Base-by-base conservation (phyloP, 2,113 vertebrate species). In the Tylochromis polylepis region DNA sequence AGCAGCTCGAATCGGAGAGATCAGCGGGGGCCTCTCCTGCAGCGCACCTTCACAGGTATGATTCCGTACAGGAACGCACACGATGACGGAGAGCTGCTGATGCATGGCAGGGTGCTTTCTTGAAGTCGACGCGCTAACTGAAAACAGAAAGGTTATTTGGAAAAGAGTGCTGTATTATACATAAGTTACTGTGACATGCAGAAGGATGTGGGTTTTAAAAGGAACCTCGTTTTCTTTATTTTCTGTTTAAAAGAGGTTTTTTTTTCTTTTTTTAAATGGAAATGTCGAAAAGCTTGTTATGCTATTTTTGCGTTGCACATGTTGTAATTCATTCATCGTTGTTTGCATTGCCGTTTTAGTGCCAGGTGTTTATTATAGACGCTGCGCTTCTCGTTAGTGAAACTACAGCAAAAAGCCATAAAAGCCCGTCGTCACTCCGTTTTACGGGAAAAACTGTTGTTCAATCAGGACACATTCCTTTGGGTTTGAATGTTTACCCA, bases 31-130 rank as follows among this genome's bases (percentile, higher is more conserved):
- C 9, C 97, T 99, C 9, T 99, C 98, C 91, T 99, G 98, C 90
- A 99, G 98, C 82, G 98, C 98, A 60, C 99, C 98, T 77, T 99
- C 99, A 95, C 99, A 99, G 98, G 98, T 99, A 94, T 94, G 82
- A 24, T 20, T 20, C 24, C 43, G 5, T 18, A 24, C 27, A 11
- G 59, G 12, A 22, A 65, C 34, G 4, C 15, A 79, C 65, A 60
- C 8, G 6, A 4, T 49, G 15, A 18, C 57, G 6, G 67, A 56
- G 29, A 62, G 10, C 6, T 12, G 11, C 31, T 41, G 31, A 80
- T 75, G 18, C 24, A 65, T n/a, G 55, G 14, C 55, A 36, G n/a
- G 70, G 77, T 36, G 22, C 55, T 24, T 58, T 29, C 15, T 43
- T 59, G 16, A 8, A n/a, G 24, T 24, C 8, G 31, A 60, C 56